Evolutionary conservation across 2,797 vertebrate species (phyloP).

Genomic region (Silurus lanzhouensis): DNA sequence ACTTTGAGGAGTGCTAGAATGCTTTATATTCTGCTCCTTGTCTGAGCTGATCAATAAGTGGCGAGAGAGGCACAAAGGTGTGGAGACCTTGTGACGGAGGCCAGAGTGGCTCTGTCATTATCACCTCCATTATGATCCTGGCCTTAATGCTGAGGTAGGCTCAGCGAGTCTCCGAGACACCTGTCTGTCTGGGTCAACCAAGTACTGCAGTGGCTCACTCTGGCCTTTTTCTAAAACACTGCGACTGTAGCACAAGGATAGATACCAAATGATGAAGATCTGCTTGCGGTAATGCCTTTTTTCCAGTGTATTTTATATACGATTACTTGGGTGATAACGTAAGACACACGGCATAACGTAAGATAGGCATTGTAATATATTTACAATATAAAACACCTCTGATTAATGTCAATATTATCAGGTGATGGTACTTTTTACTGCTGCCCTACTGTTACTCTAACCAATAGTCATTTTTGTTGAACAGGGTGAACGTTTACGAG

Average conservation of each 20-base stretch:
- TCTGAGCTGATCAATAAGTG: slow-evolving; percentile 50
- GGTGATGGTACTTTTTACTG: not conserved
- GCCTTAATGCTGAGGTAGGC: slow-evolving; percentile 48
- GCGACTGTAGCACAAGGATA: slow-evolving; percentile 16
- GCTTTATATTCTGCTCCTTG: slow-evolving; percentile 24
- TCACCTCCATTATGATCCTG: slow-evolving; percentile 52
- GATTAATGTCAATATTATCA: not conserved
- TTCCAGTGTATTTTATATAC: not conserved
- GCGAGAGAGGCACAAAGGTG: slow-evolving; percentile 43
- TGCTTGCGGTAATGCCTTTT: not conserved
- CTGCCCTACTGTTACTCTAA: not conserved
- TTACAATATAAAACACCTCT: not conserved
- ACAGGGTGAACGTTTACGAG: too few species aligned
- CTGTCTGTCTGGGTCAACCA: slow-evolving; percentile 50
- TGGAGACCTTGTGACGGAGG: slow-evolving; percentile 45
- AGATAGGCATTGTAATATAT: not conserved
- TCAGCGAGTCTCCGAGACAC: slow-evolving; percentile 47
- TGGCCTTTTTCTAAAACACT: slow-evolving; percentile 34
- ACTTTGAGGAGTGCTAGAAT: slow-evolving; percentile 25
- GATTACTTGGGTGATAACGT: not conserved
- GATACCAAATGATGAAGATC: not conserved
- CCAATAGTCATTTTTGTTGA: not conserved
- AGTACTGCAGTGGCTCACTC: slow-evolving; percentile 32
- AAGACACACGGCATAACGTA: not conserved
- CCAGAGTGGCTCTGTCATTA: slow-evolving; percentile 52